Evolutionary conservation across 2,113 vertebrate species (phyloP).

Genomic region (Ia io): DNA sequence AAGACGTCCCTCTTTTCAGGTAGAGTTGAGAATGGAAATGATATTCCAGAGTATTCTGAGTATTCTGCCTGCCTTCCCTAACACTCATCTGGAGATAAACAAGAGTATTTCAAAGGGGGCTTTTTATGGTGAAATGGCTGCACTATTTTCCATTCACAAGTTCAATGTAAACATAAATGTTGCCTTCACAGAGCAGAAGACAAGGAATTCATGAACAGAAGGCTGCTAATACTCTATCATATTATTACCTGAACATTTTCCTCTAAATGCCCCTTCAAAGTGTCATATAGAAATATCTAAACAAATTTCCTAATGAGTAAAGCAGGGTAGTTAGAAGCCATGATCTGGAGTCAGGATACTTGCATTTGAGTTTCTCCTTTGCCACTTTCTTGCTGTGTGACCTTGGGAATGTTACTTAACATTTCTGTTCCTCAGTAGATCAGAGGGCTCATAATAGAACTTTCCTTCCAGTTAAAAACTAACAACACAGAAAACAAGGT

Average conservation of each 20-base stretch:
- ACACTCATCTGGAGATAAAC: neutral
- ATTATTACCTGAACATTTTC: neutral
- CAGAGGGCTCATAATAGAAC: neutral
- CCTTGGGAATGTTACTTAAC: neutral
- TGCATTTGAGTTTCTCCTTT: neutral
- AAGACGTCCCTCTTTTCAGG: neutral
- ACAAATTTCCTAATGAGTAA: neutral
- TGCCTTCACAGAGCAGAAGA: neutral
- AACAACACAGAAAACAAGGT: neutral
- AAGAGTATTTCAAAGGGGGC: neutral
- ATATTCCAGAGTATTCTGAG: neutral
- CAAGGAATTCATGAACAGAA: slow-evolving; percentile 12
- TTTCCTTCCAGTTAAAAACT: neutral
- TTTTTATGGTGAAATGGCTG: neutral
- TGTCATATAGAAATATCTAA: neutral
- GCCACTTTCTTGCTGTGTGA: neutral
- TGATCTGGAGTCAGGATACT: neutral
- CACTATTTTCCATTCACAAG: neutral
- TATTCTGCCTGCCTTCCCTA: neutral
- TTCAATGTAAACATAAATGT: neutral
- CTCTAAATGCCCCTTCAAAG: neutral
- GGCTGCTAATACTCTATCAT: neutral
- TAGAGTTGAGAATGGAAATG: neutral
- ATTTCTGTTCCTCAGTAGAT: neutral
- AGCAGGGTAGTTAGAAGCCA: neutral